A percentile compares a stretch with the other conserved stretches of the same genome.
Conservation (phyloP, 2,888 invertebrate species). For the Aphodius sticticus region DNA sequence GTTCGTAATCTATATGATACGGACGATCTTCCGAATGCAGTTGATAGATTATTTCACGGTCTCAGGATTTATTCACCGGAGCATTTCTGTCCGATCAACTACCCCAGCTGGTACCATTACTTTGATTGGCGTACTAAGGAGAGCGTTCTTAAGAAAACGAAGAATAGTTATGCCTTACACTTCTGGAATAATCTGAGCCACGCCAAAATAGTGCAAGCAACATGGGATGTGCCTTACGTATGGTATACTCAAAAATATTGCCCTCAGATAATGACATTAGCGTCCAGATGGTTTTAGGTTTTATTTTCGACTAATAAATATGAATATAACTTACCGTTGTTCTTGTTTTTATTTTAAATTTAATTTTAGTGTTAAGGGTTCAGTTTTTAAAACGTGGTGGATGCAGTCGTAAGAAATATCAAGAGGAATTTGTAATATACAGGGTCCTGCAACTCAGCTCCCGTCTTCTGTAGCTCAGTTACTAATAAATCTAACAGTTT, state of each 20-base stretch:
- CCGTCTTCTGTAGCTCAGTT: no score
- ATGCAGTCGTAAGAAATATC: no score
- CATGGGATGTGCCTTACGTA: constrained; percentile 62
- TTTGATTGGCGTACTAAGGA: neutral
- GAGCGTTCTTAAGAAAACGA: constrained; percentile 49
- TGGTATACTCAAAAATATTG: constrained; percentile 62
- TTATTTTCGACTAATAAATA: neutral
- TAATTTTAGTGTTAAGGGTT: no score
- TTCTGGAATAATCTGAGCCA: constrained; percentile 68
- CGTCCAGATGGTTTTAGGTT: neutral
- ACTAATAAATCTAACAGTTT: no score
- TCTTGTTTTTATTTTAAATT: no score
- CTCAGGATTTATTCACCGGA: neutral
- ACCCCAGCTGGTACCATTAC: neutral
- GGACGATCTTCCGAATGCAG: neutral
- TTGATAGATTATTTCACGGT: neutral
- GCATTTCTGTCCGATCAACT: neutral
- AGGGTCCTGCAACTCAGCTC: no score
- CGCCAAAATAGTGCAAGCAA: constrained; percentile 55
- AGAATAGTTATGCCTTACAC: constrained; percentile 63
- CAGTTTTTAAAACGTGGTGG: no score
- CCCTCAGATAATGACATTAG: constrained; percentile 55
- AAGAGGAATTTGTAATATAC: no score
- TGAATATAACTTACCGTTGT: no score
- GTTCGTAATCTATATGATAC: neutral